Evolutionary conservation across 2,888 invertebrate species (phyloP).

Genomic region (Diadromus collaris): DNA sequence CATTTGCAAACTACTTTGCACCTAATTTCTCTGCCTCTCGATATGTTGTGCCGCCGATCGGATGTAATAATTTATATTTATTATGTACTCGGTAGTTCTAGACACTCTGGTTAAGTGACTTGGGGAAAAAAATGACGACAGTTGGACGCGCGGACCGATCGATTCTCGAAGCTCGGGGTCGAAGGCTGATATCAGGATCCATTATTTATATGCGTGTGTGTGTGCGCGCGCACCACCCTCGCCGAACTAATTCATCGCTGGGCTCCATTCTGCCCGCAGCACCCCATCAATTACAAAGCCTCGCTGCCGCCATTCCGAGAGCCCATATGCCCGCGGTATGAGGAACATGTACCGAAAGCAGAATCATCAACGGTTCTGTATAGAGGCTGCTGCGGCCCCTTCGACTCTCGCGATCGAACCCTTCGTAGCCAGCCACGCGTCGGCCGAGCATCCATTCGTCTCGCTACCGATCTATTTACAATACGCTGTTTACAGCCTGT

Average conservation of each 20-base stretch:
- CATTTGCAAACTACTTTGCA: too few relatives aligned
- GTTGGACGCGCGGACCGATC: constrained; percentile 20
- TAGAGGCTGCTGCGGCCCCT: constrained; percentile 12
- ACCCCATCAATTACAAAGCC: constrained; percentile 46
- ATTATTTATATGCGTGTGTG: constrained; percentile 46
- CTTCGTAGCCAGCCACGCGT: constrained; percentile 20
- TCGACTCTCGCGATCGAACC: constrained; percentile 20
- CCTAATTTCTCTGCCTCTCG: neutral
- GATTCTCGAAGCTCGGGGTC: constrained; percentile 7
- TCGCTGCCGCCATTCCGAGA: constrained; percentile 32
- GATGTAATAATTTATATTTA: neutral
- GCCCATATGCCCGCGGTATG: constrained; percentile 55
- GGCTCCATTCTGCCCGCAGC: constrained; percentile 43
- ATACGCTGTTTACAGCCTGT: constrained; percentile 5
- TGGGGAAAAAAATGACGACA: constrained; percentile 12
- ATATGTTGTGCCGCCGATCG: neutral
- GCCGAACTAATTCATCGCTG: constrained; percentile 54
- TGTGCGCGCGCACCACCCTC: constrained; percentile 28
- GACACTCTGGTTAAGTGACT: neutral
- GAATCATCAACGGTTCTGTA: constrained; percentile 11
- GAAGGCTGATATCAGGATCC: constrained; percentile 31
- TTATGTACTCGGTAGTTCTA: neutral
- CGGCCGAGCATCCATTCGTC: constrained; percentile 31
- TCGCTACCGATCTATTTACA: constrained; percentile 11
- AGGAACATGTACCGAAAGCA: neutral